phyloP scores from a whole-genome alignment of 2,797 vertebrate species.

The Craterocephalus amniculus region DNA sequence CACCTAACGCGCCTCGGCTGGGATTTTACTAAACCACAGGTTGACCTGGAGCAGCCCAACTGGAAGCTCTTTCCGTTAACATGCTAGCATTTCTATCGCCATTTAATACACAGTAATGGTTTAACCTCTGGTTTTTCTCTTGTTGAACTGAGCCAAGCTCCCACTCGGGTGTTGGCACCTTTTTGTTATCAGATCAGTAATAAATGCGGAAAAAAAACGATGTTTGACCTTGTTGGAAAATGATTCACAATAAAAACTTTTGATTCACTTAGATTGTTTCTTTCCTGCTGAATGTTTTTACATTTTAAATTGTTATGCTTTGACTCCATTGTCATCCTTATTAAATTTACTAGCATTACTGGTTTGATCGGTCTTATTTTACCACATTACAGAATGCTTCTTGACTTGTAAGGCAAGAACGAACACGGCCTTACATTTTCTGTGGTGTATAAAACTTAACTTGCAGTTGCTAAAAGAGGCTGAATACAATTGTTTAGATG shows the following conservation, averaged over 20 bases:
- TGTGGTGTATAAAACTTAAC: too few relatives aligned
- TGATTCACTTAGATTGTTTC: not conserved
- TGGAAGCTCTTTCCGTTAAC: slow-evolving; percentile 31
- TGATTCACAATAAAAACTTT: slow-evolving; percentile 68
- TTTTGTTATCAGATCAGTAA: slow-evolving; percentile 56
- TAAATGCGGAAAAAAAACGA: slow-evolving; percentile 52
- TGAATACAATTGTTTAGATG: too few relatives aligned
- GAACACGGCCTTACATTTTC: too few relatives aligned
- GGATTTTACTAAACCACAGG: slow-evolving; percentile 48
- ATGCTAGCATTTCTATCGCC: slow-evolving; percentile 52
- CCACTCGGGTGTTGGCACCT: slow-evolving; percentile 19
- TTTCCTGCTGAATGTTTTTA: not conserved
- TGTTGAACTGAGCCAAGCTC: slow-evolving; percentile 33
- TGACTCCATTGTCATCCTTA: too few relatives aligned
- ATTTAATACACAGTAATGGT: slow-evolving; percentile 38
- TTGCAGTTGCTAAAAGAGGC: too few relatives aligned
- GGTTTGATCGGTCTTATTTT: too few relatives aligned
- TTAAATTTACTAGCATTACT: not conserved
- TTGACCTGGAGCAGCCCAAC: slow-evolving; percentile 34
- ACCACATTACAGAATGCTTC: too few relatives aligned
- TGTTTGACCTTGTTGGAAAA: slow-evolving; percentile 61
- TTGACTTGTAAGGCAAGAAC: too few relatives aligned
- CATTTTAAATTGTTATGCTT: too few relatives aligned
- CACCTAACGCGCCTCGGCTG: slow-evolving; percentile 27
- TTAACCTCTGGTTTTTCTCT: slow-evolving; percentile 42